Conservation (phyloP, 2,113 vertebrate species). For the Ptilorrhoa leucosticta region DNA sequence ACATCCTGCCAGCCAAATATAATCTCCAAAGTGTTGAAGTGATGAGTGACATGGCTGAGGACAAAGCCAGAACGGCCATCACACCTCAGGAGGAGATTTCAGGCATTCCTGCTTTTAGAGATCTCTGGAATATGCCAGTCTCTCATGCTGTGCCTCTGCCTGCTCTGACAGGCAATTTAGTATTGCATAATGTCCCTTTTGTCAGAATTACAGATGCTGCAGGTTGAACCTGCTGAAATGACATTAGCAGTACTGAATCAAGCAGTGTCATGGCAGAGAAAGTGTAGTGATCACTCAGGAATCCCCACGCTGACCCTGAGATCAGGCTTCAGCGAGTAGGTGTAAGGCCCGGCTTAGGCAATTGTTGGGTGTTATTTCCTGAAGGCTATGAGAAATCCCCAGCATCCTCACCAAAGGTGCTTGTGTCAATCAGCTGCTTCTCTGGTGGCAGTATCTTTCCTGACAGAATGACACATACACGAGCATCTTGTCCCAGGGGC, state of each 20-base stretch:
- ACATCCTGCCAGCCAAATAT: background rate
- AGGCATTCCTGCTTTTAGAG: background rate
- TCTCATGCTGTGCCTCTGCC: background rate
- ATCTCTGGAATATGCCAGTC: background rate
- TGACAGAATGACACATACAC: rapidly evolving
- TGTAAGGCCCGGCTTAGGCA: background rate
- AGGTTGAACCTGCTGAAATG: background rate
- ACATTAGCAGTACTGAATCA: background rate
- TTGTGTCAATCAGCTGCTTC: background rate
- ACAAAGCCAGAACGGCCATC: background rate
- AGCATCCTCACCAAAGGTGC: background rate
- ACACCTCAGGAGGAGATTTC: background rate
- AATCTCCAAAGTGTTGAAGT: background rate
- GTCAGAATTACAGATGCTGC: background rate
- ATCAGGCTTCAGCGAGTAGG: background rate
- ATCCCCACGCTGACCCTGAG: background rate
- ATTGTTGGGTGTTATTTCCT: background rate
- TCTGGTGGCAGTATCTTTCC: background rate
- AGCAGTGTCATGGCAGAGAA: background rate
- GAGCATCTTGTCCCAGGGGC: background rate
- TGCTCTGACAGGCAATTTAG: background rate
- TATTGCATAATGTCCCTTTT: background rate
- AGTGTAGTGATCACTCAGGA: background rate
- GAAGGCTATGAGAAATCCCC: background rate
- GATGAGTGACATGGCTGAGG: background rate